A percentile compares a stretch with the other conserved stretches of the same genome.
Evolutionary conservation across 1,140 invertebrate genomes (phyloP).

Genomic region (Globodera rostochiensis): DNA sequence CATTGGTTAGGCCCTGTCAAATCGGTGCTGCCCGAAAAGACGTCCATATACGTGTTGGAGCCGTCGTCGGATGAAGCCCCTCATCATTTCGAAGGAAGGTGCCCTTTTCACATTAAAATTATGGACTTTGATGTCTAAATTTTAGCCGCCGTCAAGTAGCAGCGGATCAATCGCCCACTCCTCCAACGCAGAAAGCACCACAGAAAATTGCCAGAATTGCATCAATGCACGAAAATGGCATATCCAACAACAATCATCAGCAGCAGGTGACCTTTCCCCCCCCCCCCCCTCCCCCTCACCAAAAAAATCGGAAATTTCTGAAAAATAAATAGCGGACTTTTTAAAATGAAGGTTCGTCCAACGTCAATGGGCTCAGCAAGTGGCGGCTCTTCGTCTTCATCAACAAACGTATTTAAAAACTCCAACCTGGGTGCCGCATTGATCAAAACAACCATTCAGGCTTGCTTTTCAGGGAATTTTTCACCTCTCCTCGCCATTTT

Average conservation of each 20-base stretch:
- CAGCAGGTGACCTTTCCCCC: background rate
- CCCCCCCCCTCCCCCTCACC: no score
- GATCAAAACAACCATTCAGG: constrained; percentile 23
- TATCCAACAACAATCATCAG: background rate
- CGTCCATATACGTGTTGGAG: constrained; percentile 37
- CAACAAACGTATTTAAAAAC: constrained; percentile 18
- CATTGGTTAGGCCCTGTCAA: constrained; percentile 28
- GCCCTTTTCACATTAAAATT: background rate
- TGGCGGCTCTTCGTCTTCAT: constrained; percentile 1
- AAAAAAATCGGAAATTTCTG: background rate
- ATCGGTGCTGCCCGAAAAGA: constrained; percentile 31
- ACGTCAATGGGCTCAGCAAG: background rate
- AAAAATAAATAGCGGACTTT: background rate
- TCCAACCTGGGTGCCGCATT: constrained; percentile 16
- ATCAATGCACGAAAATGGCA: constrained; percentile 15
- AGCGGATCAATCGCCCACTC: background rate
- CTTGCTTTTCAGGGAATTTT: background rate
- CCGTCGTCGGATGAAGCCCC: background rate
- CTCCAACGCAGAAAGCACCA: background rate
- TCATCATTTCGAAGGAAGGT: background rate
- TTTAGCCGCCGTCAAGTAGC: background rate
- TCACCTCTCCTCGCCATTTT: background rate
- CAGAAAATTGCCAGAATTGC: background rate
- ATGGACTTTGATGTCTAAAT: background rate
- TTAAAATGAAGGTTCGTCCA: background rate